Conservation (phyloP, 1,140 invertebrate species). For the Pseudachorutes palmiensis region DNA sequence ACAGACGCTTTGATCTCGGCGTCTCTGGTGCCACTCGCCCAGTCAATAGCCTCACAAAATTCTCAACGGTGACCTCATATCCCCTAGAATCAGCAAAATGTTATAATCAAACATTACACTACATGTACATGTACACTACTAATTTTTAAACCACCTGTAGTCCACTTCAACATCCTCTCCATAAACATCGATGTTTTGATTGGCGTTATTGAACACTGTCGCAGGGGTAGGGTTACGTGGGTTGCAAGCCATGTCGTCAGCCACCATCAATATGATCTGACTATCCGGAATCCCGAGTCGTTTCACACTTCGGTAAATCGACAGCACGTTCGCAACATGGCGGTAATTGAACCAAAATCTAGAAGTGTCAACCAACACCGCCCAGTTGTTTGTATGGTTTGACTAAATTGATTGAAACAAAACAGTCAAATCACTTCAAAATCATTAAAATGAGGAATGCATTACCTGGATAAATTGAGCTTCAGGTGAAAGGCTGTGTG, state of each 20-base stretch:
- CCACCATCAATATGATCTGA: constrained; percentile 96
- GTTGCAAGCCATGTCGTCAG: constrained; percentile 99
- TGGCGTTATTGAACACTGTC: constrained; percentile 95
- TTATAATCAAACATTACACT: no score
- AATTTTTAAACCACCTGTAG: constrained; percentile 55
- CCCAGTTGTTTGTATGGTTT: constrained; percentile 96
- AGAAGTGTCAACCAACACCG: constrained; percentile 94
- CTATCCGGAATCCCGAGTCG: constrained; percentile 84
- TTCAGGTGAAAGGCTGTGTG: not conserved
- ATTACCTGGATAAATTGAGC: constrained; percentile 2
- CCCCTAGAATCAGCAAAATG: constrained; percentile 19
- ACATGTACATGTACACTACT: no score
- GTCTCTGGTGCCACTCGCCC: constrained; percentile 82
- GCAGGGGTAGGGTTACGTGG: constrained; percentile 94
- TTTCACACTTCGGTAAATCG: constrained; percentile 96
- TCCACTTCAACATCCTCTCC: constrained; percentile 99
- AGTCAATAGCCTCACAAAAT: constrained; percentile 92
- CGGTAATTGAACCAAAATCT: constrained; percentile 99
- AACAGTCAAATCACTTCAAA: no score
- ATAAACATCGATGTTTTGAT: constrained; percentile 97
- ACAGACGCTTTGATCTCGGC: constrained; percentile 85
- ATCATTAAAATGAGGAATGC: no score
- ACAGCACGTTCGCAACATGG: constrained; percentile 97
- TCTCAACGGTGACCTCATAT: constrained; percentile 85
- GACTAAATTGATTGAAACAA: constrained; percentile 25